phyloP scores from a whole-genome alignment of 2,113 vertebrate genomes.

The Chaetodon auriga region DNA sequence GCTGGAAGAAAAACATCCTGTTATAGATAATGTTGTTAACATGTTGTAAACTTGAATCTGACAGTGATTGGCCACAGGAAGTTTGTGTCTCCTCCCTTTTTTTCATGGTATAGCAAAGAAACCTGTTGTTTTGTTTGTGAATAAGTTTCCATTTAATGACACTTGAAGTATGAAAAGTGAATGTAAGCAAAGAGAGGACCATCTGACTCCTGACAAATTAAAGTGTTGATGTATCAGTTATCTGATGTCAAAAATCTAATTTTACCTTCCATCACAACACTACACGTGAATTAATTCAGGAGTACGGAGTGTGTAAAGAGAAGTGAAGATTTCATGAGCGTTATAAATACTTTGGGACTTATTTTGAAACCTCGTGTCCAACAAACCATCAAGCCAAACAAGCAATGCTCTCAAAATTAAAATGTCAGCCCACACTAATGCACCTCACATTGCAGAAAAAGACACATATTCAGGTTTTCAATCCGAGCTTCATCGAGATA shows the following conservation, averaged over 20 bases:
- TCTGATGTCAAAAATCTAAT: slow-evolving; percentile 5
- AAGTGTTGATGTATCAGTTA: not conserved
- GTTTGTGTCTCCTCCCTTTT: slow-evolving; percentile 68
- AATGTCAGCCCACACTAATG: slow-evolving; percentile 1
- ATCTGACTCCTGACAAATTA: not conserved
- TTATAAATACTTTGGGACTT: slow-evolving; percentile 11
- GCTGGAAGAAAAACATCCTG: not conserved
- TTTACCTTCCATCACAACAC: not conserved
- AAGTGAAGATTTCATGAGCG: slow-evolving; percentile 7
- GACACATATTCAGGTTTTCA: slow-evolving; percentile 16
- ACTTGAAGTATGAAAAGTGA: not conserved
- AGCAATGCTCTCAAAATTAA: not conserved
- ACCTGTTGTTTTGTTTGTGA: slow-evolving; percentile 54
- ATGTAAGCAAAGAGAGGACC: not conserved
- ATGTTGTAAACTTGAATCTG: not conserved
- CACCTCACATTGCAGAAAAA: slow-evolving; percentile 7
- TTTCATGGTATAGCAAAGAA: slow-evolving; percentile 26
- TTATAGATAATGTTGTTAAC: slow-evolving; percentile 14
- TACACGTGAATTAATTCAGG: not conserved
- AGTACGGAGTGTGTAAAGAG: not conserved
- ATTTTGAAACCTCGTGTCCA: slow-evolving; percentile 16
- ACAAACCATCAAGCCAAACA: slow-evolving; percentile 5
- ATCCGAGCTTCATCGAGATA: slow-evolving; percentile 2
- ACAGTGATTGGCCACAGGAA: slow-evolving; percentile 58
- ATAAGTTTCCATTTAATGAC: slow-evolving; percentile 6